These are phyloP conservation scores for Cremastinae sp. DNA, from an alignment of 2,888 invertebrate species.

Conservation along the genomic window DNA sequence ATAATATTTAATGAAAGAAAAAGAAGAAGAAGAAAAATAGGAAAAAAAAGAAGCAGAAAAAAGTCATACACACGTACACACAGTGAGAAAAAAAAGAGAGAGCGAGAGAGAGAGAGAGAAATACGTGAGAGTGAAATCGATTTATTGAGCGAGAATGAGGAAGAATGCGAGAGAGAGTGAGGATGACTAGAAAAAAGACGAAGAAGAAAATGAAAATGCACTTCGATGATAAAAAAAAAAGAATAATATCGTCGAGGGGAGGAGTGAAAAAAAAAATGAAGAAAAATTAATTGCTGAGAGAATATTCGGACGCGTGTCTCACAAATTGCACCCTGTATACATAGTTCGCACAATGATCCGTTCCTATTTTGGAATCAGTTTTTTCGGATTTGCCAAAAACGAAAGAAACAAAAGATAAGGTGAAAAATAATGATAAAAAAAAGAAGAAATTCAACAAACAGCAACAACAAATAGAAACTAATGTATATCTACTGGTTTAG, in stretches of 20 bases:
- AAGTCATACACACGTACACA: conserved; percentile 31
- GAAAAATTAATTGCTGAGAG: conserved; percentile 45
- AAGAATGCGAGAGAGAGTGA: conserved; percentile 55
- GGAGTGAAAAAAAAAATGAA: conserved; percentile 41
- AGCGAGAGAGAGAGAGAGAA: conserved; percentile 45
- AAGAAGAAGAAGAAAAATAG: conserved; percentile 58
- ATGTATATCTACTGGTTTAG: conserved; percentile 61
- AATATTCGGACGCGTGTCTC: conserved; percentile 67
- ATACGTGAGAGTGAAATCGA: conserved; percentile 51
- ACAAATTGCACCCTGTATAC: conserved; percentile 76
- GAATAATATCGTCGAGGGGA: conserved; percentile 36
- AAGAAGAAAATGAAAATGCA: conserved; percentile 58
- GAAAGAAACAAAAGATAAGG: conserved; percentile 53
- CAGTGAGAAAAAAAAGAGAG: conserved; percentile 33
- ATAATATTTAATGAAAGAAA: conserved; percentile 54
- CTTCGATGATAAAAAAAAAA: conserved; percentile 43
- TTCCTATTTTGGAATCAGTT: conserved; percentile 77
- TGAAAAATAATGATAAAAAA: conserved; percentile 41
- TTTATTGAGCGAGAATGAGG: conserved; percentile 57
- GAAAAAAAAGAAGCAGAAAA: conserved; percentile 61
- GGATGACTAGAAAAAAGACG: conserved; percentile 64
- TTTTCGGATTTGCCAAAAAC: conserved; percentile 76
- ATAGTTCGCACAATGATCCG: conserved; percentile 78
- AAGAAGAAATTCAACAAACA: conserved; percentile 36
- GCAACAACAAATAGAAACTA: conserved; percentile 48